Base-by-base conservation (phyloP, 2,888 invertebrate genomes). In the Apoda limacodes region DNA sequence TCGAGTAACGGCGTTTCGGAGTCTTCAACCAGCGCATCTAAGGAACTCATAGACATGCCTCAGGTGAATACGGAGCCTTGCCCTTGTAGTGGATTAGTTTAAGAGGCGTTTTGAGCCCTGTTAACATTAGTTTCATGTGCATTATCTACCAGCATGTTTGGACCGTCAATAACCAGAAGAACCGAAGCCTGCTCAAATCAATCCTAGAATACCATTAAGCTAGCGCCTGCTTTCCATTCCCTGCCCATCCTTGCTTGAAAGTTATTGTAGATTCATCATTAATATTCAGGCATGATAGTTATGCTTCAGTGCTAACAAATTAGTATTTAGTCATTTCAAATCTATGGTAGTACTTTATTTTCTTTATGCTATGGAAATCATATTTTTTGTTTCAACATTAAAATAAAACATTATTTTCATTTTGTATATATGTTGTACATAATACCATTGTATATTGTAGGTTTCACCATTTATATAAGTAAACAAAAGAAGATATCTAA, bases 11-110 rank as follows among this genome's bases (percentile, higher is more conserved):
- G 48, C 29, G 39, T 43, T 34, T 44, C 55, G 9, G 53, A 48
- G 34, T 48, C 55, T 30, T 49, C n/a, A n/a, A n/a, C n/a, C n/a
- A n/a, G n/a, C n/a, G n/a, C n/a, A n/a, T n/a, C n/a, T n/a, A n/a
- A n/a, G n/a, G 32, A 42, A 28, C 33, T 36, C 37, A 31, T 39
- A 23, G 35, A 37, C 42, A 37, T 50, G 43, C 53, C 55, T 42
- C 78, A 80, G 78, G 78, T 80, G 76, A 76, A 60, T 75, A 75
- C 64, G 55, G 61, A 42, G 52, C 57, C 64, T 67, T 62, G 66
- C 62, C 61, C 62, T 65, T 55, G 76, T 76, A 76, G 76, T 70
- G 64, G 72, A 65, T 60, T 74, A 71, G 70, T 61, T 42, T 63
- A 60, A 52, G 51, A 59, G 60, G 48, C 53, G 53, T 60, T 60